Base-by-base conservation (phyloP, 1,140 invertebrate genomes). In the Zelostemma sp. region DNA sequence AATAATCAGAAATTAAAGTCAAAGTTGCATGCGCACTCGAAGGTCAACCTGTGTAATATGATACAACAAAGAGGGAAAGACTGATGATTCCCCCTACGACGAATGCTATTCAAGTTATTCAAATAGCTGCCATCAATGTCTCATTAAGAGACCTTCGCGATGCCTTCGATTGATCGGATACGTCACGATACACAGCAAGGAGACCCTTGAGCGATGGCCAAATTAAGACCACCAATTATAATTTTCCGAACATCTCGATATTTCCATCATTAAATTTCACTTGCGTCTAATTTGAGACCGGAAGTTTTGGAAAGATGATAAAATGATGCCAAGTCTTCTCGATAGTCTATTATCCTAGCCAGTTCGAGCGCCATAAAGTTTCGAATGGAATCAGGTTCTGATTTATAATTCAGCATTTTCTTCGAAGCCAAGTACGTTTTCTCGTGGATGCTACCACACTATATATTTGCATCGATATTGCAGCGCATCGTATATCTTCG, bases 101-200 rank as follows among this genome's bases (percentile, higher is more conserved):
- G 38, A 64, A 70, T 57, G 33, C 46, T 60, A 69, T 57, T 46
- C 56, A 49, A 64, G 55, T 57, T 70, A 64, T 64, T 64, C 67
- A 64, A 70, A 70, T 70, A 53, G 40, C 67, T 64, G 61, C 64
- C 67, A 64, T 61, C 56, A 19, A 45, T 70, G 47, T 63, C 60
- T 60, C 60, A 64, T 69, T 69, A 69, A 60, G n/a, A 65, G 53
- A 41, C 68, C 53, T 61, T 62, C 54, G 18, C 35, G 53, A 68
- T 58, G 51, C 57, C 61, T 64, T 70, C 56, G 53, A 65, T 61
- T 54, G 11, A 57, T 49, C 31, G 15, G 9, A 25, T 60, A 6
- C 6, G 21, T 12, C 33, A 54, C 18, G n/a, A n/a, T n/a, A n/a
- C n/a, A n/a, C n/a, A n/a, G n/a, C n/a, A n/a, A n/a, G n/a, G n/a